Conservation (phyloP, 2,113 vertebrate genomes). For the Acanthisitta chloris region DNA sequence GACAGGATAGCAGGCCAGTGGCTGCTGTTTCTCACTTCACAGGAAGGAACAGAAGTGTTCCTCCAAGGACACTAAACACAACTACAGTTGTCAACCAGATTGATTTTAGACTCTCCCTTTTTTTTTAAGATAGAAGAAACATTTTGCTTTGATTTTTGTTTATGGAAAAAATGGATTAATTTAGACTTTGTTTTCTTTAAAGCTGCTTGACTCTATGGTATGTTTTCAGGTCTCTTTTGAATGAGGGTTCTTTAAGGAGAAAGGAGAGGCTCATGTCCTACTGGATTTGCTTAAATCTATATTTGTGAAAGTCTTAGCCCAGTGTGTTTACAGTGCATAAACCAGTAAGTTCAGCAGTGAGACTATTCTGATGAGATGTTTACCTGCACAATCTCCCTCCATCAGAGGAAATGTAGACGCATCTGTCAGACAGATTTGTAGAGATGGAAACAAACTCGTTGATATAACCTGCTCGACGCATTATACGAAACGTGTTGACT, state of each 20-base stretch:
- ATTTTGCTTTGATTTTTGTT: background rate
- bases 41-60: background rate
- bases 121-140: background rate
- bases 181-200: background rate
- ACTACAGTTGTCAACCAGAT: background rate
- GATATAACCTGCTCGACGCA: conserved; percentile 94
- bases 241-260: background rate
- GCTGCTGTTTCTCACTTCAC: background rate
- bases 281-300: background rate
- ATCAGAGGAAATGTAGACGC: conserved; percentile 96
- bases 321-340: background rate
- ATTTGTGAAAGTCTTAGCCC: background rate
- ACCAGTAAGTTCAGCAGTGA: background rate
- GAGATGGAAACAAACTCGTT: conserved; percentile 99
- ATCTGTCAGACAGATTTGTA: conserved; percentile 93
- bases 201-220: background rate
- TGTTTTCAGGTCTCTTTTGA: background rate
- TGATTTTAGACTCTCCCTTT: background rate
- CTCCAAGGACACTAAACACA: background rate
- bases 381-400: conserved; percentile 97
- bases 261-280: background rate
- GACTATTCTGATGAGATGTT: background rate
- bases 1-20: background rate
- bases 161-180: background rate
- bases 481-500: conserved; percentile 91